These are phyloP conservation scores for Choloepus didactylus DNA, from an alignment of 2,797 vertebrate genomes.

Conservation along the genomic window DNA sequence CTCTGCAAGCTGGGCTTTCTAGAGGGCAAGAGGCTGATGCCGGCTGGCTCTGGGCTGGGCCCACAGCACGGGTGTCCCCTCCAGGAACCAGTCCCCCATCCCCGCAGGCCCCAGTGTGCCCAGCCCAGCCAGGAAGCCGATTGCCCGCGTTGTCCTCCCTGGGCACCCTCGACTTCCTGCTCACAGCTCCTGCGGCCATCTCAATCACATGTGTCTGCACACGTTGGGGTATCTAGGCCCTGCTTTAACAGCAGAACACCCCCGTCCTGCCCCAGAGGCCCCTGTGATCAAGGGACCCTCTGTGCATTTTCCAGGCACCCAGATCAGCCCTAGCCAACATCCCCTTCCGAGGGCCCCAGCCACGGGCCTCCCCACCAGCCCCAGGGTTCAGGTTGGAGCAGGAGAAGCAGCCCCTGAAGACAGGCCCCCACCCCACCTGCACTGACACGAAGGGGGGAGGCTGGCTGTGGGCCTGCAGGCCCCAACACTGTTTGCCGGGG, in stretches of 20 bases:
- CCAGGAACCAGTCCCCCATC: accelerated
- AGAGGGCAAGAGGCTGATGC: background rate
- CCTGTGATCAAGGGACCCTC: constrained; percentile 78
- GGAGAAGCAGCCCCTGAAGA: background rate
- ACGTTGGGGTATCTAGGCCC: constrained; percentile 87
- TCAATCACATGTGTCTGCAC: constrained; percentile 83
- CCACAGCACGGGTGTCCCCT: background rate
- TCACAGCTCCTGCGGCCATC: constrained; percentile 76
- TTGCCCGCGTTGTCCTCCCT: constrained; percentile 79
- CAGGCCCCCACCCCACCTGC: background rate
- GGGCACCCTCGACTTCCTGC: constrained; percentile 72
- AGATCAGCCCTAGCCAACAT: background rate
- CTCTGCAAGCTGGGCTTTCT: background rate
- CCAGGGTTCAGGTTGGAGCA: background rate
- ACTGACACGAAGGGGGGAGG: background rate
- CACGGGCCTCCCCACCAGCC: background rate
- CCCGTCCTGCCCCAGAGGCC: constrained; percentile 72
- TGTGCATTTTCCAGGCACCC: background rate
- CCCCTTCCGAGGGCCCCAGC: background rate
- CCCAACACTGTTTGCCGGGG: background rate
- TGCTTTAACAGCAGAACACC: constrained; percentile 70
- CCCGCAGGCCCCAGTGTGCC: background rate
- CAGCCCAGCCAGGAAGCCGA: background rate
- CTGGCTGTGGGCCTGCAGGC: no score
- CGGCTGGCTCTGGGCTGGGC: background rate